Evolutionary conservation across 1,140 invertebrate genomes (phyloP), one percentile per base, ranked within the genome.

Genomic region (Aphelenchoides avenae): DNA sequence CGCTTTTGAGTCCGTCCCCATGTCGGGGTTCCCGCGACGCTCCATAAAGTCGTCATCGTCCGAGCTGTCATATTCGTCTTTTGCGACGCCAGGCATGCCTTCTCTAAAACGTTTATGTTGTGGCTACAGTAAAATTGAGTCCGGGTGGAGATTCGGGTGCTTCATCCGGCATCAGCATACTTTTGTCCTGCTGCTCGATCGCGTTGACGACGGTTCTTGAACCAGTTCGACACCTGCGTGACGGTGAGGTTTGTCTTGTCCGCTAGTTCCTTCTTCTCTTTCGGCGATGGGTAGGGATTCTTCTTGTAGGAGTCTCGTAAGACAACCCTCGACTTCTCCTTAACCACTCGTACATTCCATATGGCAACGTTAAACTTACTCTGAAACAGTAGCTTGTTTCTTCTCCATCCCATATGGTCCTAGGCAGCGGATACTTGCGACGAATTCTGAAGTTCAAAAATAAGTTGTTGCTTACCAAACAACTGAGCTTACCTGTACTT

Each of bases 401-500:
- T 78, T 98, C 94, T 26, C 94, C 94, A 77, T 98, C 93, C 94
- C 94, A 97, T 71, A 98, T 98, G 31, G 93, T 97, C 62, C 89
- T 80, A 5, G 94, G 94, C 61, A 98, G 79, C 4, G 93, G 92
- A 78, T 93, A 96, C 83, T 97, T 97, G 77, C 91, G 85, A 29
- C 94, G 81, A n/a, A 98, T 90, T 30, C 94, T 82, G 82, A 98
- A 98, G 81, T 98, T 97, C 39, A 85, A 85, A 73, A 92, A 87
- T 42, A 91, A 89, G 26, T 93, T 93, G 52, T 96, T 47, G 1
- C 15, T 49, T n/a, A 33, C 47, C 47, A 22, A 5, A 49, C 30
- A 3, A 4, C n/a, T 31, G 4, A 48, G 15, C 24, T 33, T 4
- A 49, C 11, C 6, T 1, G 29, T 42, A 46, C 30, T 33, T 33